phyloP scores from a whole-genome alignment of 2,888 invertebrate genomes.

The Thumatha senex region DNA sequence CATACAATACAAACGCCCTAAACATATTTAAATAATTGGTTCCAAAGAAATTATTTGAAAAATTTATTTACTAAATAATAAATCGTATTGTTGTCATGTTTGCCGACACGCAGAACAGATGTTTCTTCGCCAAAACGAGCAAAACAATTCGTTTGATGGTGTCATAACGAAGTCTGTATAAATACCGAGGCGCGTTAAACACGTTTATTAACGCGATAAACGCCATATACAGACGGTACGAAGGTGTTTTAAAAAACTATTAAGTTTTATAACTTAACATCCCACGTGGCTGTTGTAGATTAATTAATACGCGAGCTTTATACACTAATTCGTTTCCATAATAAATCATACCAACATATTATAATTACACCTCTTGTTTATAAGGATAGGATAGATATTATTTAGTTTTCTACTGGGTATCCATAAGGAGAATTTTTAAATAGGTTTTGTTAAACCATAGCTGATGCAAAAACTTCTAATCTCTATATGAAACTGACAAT shows the following conservation, averaged over 20 bases:
- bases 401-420: too few species aligned
- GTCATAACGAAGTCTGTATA: not conserved
- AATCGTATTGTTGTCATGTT: not conserved
- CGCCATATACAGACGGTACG: not conserved
- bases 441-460: too few species aligned
- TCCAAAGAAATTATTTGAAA: too few species aligned
- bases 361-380: not conserved
- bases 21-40: too few species aligned
- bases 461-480: too few species aligned
- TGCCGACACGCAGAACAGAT: not conserved
- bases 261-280: not conserved
- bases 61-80: not conserved
- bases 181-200: not conserved
- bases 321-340: not conserved
- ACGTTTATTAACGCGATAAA: not conserved
- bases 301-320: not conserved
- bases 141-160: not conserved
- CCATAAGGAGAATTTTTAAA: too few species aligned
- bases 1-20: too few species aligned
- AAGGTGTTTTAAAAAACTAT: constrained; percentile 3
- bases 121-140: not conserved
- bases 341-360: too few species aligned
- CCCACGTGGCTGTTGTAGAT: not conserved
- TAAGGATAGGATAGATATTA: too few species aligned
- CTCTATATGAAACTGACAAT: too few species aligned